phyloP scores from a whole-genome alignment of 2,113 vertebrate species.

The Megatriorchis doriae region DNA sequence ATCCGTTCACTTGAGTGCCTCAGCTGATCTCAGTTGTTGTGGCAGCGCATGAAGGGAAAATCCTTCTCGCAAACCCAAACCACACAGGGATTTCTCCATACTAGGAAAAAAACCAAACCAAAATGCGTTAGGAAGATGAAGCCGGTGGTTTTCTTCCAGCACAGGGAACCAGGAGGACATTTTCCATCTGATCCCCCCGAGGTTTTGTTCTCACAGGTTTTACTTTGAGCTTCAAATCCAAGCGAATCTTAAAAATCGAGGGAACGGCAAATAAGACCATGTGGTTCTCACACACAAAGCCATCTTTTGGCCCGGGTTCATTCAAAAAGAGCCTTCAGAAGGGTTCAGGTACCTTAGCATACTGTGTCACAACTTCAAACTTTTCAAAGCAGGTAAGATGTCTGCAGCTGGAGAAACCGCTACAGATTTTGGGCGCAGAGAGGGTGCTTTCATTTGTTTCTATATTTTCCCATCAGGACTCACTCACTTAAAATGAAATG shows the following conservation, averaged over 20 bases:
- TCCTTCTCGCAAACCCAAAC: conserved; percentile 38
- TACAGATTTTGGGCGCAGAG: neutral
- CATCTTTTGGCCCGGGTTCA: neutral
- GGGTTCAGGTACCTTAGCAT: neutral
- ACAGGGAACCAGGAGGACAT: neutral
- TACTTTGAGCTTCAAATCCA: neutral
- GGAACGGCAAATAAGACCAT: neutral
- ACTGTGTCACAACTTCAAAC: neutral
- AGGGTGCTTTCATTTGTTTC: neutral
- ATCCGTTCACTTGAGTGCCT: conserved; percentile 38
- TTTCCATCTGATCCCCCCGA: neutral
- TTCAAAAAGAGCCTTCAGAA: neutral
- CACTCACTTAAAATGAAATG: neutral
- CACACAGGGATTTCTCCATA: conserved; percentile 33
- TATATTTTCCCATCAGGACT: neutral
- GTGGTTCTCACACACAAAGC: neutral
- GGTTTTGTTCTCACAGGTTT: neutral
- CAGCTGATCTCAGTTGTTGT: conserved; percentile 58
- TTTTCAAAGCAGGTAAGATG: neutral
- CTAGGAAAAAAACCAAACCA: neutral
- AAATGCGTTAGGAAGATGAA: neutral
- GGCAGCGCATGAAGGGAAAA: conserved; percentile 64
- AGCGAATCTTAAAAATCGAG: neutral
- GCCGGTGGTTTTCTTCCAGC: neutral
- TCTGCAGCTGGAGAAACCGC: neutral